Conservation (phyloP, 2,797 vertebrate genomes). For the Diplodus puntazzo region DNA sequence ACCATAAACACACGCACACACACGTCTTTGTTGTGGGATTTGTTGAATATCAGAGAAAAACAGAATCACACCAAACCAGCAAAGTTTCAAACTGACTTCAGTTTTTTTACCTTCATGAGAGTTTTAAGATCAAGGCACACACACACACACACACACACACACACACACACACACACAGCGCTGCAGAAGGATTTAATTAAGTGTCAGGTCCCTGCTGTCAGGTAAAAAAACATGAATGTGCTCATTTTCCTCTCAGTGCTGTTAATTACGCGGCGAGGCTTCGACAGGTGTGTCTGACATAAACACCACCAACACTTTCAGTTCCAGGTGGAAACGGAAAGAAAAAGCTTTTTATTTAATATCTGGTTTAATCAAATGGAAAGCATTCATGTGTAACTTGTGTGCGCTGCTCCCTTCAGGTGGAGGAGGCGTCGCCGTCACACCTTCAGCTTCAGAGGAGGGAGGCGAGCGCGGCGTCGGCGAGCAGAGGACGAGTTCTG, state of each 20-base stretch:
- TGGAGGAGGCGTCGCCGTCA: slow-evolving; percentile 1
- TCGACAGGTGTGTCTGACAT: slow-evolving; percentile 13
- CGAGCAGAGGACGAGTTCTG: background rate
- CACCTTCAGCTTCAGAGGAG: slow-evolving; percentile 23
- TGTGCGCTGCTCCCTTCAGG: slow-evolving; percentile 1
- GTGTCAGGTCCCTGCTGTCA: background rate
- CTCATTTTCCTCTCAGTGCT: background rate
- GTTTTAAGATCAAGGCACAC: too few relatives aligned
- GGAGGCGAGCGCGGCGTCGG: background rate
- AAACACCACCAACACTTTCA: background rate
- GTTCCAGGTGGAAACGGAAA: background rate
- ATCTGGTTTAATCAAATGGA: background rate
- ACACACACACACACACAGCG: background rate
- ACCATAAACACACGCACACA: too few relatives aligned
- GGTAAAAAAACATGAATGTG: background rate
- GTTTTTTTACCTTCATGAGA: too few relatives aligned
- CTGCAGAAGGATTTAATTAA: too few relatives aligned
- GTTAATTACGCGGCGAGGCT: slow-evolving; percentile 16
- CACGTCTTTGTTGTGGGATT: too few relatives aligned
- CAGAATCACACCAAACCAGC: too few relatives aligned
- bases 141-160: background rate
- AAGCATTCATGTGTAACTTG: slow-evolving; percentile 7
- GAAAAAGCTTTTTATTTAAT: background rate
- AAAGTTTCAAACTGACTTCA: too few relatives aligned
- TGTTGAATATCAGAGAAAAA: too few relatives aligned